Conservation (phyloP, 2,113 vertebrate genomes). For the Eolophus roseicapilla region DNA sequence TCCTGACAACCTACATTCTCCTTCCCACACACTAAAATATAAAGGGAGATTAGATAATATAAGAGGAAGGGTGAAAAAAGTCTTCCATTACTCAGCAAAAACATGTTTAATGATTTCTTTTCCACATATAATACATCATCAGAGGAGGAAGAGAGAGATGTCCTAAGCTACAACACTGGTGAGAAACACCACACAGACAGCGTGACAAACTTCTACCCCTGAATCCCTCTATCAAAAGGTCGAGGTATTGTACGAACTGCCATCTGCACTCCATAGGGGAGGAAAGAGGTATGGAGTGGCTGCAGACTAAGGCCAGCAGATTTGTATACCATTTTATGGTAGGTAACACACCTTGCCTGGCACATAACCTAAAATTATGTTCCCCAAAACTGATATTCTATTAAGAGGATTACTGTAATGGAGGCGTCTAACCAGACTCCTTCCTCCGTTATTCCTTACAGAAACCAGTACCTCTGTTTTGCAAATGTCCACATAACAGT, state of each 20-base stretch:
- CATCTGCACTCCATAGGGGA: background rate
- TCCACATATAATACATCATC: background rate
- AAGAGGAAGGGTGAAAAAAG: background rate
- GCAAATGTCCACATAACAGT: background rate
- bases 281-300: background rate
- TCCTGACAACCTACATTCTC: background rate
- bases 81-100: background rate
- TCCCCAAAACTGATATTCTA: background rate
- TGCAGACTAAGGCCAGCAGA: background rate
- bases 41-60: background rate
- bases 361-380: background rate
- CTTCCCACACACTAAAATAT: background rate
- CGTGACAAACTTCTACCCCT: background rate
- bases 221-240: background rate
- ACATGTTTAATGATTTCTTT: background rate
- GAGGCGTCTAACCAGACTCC: background rate
- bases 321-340: background rate
- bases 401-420: background rate
- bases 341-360: background rate
- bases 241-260: background rate
- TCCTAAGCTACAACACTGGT: background rate
- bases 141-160: background rate
- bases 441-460: background rate
- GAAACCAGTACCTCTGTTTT: background rate
- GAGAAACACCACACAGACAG: background rate